A percentile compares a stretch with the other conserved stretches of the same genome.
Conservation (phyloP, 2,113 vertebrate species). For the Dicaeum eximium region DNA sequence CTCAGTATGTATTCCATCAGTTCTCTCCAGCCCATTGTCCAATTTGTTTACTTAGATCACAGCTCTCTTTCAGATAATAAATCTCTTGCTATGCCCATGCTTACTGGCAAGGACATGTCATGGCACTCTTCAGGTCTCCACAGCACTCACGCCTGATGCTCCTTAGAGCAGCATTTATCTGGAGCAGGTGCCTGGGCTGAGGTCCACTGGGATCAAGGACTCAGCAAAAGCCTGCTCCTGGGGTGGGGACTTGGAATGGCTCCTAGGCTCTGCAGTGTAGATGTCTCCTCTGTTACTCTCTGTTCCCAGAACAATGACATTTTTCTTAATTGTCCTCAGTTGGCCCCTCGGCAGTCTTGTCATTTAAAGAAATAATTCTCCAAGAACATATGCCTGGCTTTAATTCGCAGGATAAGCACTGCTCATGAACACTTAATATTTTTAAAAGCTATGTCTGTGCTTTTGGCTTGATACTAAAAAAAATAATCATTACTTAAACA, state of each 20-base stretch:
- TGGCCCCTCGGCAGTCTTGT: neutral
- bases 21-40: conserved; percentile 29
- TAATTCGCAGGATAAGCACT: neutral
- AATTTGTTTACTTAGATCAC: conserved; percentile 26
- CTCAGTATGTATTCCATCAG: neutral
- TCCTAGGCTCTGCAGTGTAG: neutral
- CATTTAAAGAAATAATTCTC: conserved; percentile 16
- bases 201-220: neutral
- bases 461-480: neutral
- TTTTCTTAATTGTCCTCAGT: neutral
- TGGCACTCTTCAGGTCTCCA: neutral
- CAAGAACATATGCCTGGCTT: neutral
- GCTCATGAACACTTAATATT: neutral
- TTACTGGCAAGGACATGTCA: neutral
- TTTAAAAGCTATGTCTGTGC: neutral
- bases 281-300: neutral
- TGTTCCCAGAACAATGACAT: conserved; percentile 12
- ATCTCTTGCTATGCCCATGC: neutral
- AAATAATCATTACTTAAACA: neutral
- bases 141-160: neutral
- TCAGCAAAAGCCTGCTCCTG: neutral
- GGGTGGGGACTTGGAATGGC: neutral
- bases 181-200: neutral
- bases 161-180: neutral
- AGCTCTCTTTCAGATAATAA: neutral